Evolutionary conservation across 2,888 invertebrate genomes (phyloP).

Genomic region (Eumacrocentrus americanus): DNA sequence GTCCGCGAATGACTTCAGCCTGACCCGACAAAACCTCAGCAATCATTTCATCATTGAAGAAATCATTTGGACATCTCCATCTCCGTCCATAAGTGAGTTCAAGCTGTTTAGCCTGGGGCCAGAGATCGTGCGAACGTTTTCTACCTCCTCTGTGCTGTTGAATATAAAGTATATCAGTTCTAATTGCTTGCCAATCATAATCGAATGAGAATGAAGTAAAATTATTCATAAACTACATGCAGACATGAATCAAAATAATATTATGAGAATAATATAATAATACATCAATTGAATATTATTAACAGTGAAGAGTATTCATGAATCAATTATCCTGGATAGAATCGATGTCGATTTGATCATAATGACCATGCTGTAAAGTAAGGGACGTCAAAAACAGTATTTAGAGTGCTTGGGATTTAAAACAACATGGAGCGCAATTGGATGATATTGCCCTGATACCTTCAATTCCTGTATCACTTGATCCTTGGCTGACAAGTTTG

Average conservation of each 20-base stretch:
- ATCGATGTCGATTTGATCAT: too few relatives aligned
- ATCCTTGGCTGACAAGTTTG: conserved; percentile 56
- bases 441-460: too few relatives aligned
- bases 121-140: conserved; percentile 55
- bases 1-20: conserved; percentile 84
- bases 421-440: too few relatives aligned
- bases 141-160: conserved; percentile 53
- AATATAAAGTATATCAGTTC: conserved; percentile 24
- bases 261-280: too few relatives aligned
- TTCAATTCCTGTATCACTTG: conserved; percentile 60
- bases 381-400: not conserved
- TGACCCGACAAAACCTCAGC: conserved; percentile 84
- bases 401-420: not conserved
- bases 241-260: too few relatives aligned
- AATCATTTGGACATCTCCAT: conserved; percentile 83
- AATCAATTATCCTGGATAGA: too few relatives aligned
- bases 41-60: conserved; percentile 88
- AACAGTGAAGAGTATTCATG: too few relatives aligned
- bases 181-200: conserved; percentile 24
- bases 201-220: too few relatives aligned
- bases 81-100: conserved; percentile 79
- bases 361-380: too few relatives aligned
- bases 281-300: too few relatives aligned
- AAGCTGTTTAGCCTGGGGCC: conserved; percentile 73
- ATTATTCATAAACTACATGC: too few relatives aligned